phyloP scores from a whole-genome alignment of 1,140 invertebrate species.

The Phymastichus coffea region DNA sequence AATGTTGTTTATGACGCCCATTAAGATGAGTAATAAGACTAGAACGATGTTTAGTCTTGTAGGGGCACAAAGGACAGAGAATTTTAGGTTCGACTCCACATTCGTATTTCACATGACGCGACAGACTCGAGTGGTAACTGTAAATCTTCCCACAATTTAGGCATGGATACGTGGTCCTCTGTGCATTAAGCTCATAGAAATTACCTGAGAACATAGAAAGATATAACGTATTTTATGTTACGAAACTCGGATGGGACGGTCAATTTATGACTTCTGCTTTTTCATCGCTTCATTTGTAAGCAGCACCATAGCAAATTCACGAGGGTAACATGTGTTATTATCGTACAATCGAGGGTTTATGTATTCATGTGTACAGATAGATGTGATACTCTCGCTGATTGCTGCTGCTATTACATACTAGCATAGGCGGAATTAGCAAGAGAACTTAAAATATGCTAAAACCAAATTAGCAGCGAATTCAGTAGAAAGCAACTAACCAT shows the following conservation, averaged over 20 bases:
- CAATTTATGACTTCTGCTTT: neutral
- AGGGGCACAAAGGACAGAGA: conserved; percentile 52
- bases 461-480: neutral
- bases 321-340: neutral
- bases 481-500: neutral
- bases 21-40: conserved; percentile 48
- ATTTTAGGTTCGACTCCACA: conserved; percentile 58
- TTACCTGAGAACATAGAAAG: neutral
- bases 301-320: neutral
- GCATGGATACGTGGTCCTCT: conserved; percentile 37
- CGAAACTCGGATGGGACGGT: neutral
- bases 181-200: neutral
- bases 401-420: too few relatives aligned
- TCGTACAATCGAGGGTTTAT: too few relatives aligned
- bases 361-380: too few relatives aligned
- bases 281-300: neutral
- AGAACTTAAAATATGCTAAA: neutral
- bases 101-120: conserved; percentile 58
- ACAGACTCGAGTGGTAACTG: conserved; percentile 53
- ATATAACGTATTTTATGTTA: neutral
- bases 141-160: conserved; percentile 53
- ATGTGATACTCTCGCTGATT: too few relatives aligned
- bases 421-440: too few relatives aligned
- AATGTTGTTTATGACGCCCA: too few relatives aligned
- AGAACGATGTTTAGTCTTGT: conserved; percentile 43